Base-by-base conservation (phyloP, 1,140 invertebrate species). In the Drosophila orosa region DNA sequence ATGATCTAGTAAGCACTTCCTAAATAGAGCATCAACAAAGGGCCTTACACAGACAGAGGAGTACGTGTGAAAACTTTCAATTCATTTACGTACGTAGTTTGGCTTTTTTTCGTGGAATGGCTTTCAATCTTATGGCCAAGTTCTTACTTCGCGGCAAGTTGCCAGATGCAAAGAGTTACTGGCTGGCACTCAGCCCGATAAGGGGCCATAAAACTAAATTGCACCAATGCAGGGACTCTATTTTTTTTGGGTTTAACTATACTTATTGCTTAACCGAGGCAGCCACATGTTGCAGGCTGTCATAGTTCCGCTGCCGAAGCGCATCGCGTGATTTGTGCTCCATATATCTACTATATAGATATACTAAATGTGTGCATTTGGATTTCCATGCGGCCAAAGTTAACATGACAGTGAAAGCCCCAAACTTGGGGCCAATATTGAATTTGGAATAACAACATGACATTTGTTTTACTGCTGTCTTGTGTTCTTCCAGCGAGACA, bases 371-470 rank as follows among this genome's bases (percentile, higher is more conserved):
- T 60, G 58, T 57, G 55, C 55, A 27, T 52, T 52, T 33, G 47
- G 33, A 57, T 68, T 69, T 69, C 31, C 50, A 57, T 72, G 68
- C 50, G 65, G 61, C 63, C 13, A 54, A 74, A 63, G 50, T 45
- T 62, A 74, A 74, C 72, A 74, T 74, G 72, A 74, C 72, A 74
- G 52, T 63, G 59, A 62, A 63, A 73, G 69, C 69, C 72, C 58
- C 58, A 73, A 74, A 74, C 71, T 74, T 74, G 40, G 5, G 68
- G 69, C 69, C 47, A 74, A 74, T 68, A 68, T 68, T 68, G 65
- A 66, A 66, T 54, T 29, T 13, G 29, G 65, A 66, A 66, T 54
- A 68, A 66, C 29, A 68, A 68, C 65, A 68, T 66, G 65, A 66
- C 65, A 68, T 68, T 68, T 68, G 65, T 66, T 68, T 68, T 66